Evolutionary conservation across 1,140 invertebrate species (phyloP).

Genomic region (Akabosia matsudoensis): DNA sequence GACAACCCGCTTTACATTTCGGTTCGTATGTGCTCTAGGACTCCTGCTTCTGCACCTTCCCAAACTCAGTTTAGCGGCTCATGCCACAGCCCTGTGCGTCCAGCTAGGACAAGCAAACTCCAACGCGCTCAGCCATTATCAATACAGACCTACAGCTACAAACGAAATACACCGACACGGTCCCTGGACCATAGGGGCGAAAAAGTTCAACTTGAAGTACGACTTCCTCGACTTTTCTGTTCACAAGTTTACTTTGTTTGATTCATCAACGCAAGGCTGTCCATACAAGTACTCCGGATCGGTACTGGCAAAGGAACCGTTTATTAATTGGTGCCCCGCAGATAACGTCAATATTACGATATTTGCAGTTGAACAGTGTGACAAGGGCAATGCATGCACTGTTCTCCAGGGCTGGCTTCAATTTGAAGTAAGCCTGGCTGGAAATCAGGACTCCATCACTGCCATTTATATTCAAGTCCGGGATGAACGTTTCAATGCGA

Average conservation of each 20-base stretch:
- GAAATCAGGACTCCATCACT: background rate
- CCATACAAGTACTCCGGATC: background rate
- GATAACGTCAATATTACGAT: background rate
- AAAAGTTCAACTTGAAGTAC: background rate
- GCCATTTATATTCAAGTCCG: background rate
- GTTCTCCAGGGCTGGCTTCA: background rate
- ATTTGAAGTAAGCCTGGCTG: background rate
- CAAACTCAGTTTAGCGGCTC: too few species aligned
- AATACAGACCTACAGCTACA: too few species aligned
- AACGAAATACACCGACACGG: background rate
- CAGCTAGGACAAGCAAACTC: background rate
- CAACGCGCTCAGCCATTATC: background rate
- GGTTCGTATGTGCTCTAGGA: too few species aligned
- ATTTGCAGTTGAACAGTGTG: background rate
- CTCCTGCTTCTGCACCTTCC: too few species aligned
- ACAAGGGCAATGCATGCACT: too few species aligned
- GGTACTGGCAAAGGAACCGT: background rate
- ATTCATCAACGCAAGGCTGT: background rate
- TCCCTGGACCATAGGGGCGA: background rate
- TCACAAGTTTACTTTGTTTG: background rate
- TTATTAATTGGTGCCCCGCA: background rate
- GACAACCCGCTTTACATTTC: too few species aligned
- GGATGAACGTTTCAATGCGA: background rate
- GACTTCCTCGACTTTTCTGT: background rate
- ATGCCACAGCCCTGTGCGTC: background rate